Percentiles rank a stretch among this genome's conserved stretches.
Evolutionary conservation across 2,888 invertebrate species (phyloP).

Genomic region (Apeira syringaria): DNA sequence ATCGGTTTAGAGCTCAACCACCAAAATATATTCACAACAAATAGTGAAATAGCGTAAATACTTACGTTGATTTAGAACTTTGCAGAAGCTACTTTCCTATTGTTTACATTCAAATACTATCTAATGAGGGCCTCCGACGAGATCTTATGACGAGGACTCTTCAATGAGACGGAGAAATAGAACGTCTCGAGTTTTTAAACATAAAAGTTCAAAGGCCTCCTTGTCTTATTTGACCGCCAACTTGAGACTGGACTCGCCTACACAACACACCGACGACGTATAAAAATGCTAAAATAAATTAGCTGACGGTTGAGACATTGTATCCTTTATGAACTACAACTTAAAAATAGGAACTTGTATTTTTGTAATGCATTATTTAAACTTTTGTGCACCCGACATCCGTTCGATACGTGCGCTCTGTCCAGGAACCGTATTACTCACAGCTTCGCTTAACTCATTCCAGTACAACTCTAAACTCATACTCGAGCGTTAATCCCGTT

Average conservation of each 20-base stretch:
- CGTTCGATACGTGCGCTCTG: slow-evolving; percentile 19
- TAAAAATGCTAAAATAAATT: not conserved
- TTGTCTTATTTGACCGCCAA: slow-evolving; percentile 7
- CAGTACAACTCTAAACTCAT: slow-evolving; percentile 59
- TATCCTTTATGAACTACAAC: no score
- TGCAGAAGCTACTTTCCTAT: slow-evolving; percentile 2
- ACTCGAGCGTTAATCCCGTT: slow-evolving; percentile 74
- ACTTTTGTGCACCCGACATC: slow-evolving; percentile 11
- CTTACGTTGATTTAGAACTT: slow-evolving; percentile 4
- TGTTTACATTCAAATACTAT: slow-evolving; percentile 30
- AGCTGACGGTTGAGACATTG: not conserved
- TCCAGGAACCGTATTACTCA: slow-evolving; percentile 37
- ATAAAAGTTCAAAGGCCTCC: slow-evolving; percentile 46
- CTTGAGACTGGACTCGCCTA: no score
- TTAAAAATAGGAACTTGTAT: no score
- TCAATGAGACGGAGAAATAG: slow-evolving; percentile 36
- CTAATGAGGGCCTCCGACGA: slow-evolving; percentile 45
- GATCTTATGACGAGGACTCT: slow-evolving; percentile 38
- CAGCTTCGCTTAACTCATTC: slow-evolving; percentile 53
- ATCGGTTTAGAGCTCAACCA: slow-evolving; percentile 5
- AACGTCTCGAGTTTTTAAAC: slow-evolving; percentile 45
- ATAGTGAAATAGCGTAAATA: not conserved
- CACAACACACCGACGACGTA: no score
- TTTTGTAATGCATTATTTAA: no score
- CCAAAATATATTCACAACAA: slow-evolving; percentile 2